Evolutionary conservation across 2,797 vertebrate species (phyloP).

Genomic region (Xenentodon cancila): DNA sequence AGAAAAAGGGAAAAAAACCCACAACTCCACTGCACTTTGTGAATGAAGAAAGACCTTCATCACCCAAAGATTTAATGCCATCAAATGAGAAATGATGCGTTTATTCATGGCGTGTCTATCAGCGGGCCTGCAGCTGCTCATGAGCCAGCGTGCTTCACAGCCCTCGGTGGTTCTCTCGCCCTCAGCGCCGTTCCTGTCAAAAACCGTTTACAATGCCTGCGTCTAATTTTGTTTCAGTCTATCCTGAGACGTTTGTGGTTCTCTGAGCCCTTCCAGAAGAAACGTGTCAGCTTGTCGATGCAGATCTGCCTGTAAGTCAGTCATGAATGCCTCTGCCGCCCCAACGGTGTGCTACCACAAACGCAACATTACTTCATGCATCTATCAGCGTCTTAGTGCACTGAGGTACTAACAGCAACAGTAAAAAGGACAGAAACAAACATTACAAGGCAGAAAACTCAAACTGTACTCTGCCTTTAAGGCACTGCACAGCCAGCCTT

Average conservation of each 20-base stretch:
- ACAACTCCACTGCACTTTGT: constrained; percentile 18
- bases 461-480: too few relatives aligned
- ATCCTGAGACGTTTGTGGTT: constrained; percentile 35
- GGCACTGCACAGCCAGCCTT: too few relatives aligned
- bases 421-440: constrained; percentile 6
- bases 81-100: constrained; percentile 21
- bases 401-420: constrained; percentile 12
- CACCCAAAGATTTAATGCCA: constrained; percentile 5
- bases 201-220: constrained; percentile 8
- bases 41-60: constrained; percentile 22
- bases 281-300: constrained; percentile 61
- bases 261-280: constrained; percentile 59
- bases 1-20: too few relatives aligned
- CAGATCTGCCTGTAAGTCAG: constrained; percentile 51
- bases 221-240: constrained; percentile 54
- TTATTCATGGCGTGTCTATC: constrained; percentile 17
- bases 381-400: constrained; percentile 17
- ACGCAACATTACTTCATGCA: constrained; percentile 17
- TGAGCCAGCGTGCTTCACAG: constrained; percentile 7
- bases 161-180: constrained; percentile 6
- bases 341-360: constrained; percentile 16
- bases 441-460: too few relatives aligned
- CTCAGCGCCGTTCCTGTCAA: constrained; percentile 23
- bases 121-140: constrained; percentile 17
- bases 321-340: constrained; percentile 30